Evolutionary conservation across 2,888 invertebrate genomes (phyloP), one percentile per base, ranked within the genome.

Genomic region (Biston betularia): DNA sequence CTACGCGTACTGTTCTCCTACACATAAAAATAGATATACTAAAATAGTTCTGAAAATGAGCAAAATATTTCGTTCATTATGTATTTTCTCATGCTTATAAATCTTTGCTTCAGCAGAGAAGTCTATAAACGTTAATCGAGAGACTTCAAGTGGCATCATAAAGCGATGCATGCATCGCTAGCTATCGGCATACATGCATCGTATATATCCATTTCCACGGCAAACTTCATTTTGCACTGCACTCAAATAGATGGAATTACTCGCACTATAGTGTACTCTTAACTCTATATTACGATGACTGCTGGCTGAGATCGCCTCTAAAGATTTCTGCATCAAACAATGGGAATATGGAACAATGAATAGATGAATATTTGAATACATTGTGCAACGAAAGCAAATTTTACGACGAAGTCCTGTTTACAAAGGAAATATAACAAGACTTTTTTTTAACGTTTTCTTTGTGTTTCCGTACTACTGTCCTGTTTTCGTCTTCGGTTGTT

Each of bases 171-270:
- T 52, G 55, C 55, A 52, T 63, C 52, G 49, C 44, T 34, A 24
- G 24, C 50, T 35, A 63, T 52, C 63, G 24, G 24, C 3, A 24
- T 14, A 11, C 24, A 24, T 24, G 24, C 24, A 11, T 11, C 42
- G 57, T 63, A 62, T 34, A 63, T 63, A 57, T 63, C 56, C 46
- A 64, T 56, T 56, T 52, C 50, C 15, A 46, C 15, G 38, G 38
- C 9, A 73, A 76, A 76, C 73, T 77, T 77, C 71, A 79, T 80
- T 81, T 76, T 74, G 72, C 71, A 70, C 71, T 75, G 79, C 80
- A 78, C 79, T 79, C 76, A 72, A 72, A 77, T 74, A 60, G 80
- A 82, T 82, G 75, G 78, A 80, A 81, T 82, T 80, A 80, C 79
- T 75, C 38, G 38, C 9, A 9, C 38, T 9, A 70, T 72, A 66